phyloP scores from a whole-genome alignment of 2,797 vertebrate species.

The Graptemys geographica region DNA sequence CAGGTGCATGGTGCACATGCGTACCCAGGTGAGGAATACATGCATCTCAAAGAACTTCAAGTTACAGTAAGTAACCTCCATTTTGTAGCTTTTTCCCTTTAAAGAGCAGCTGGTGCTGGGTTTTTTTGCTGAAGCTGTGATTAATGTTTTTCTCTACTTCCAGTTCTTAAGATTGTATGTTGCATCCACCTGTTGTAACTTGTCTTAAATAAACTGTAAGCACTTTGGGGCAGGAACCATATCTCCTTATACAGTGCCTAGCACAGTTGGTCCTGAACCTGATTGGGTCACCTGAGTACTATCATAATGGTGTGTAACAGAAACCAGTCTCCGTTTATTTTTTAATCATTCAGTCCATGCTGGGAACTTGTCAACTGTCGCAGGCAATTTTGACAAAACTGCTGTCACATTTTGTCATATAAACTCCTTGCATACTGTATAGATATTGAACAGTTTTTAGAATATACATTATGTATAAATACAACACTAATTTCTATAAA shows the following conservation, averaged over 20 bases:
- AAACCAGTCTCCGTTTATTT: neutral
- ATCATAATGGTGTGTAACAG: neutral
- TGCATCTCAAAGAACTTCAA: neutral
- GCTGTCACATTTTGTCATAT: slow-evolving; percentile 20
- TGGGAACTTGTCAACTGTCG: neutral
- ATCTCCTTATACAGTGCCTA: neutral
- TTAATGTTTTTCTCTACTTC: neutral
- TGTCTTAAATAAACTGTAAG: neutral
- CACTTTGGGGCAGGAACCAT: neutral
- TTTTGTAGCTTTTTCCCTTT: neutral
- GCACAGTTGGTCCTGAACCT: neutral
- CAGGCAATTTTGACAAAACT: slow-evolving; percentile 15
- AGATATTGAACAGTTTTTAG: slow-evolving; percentile 13
- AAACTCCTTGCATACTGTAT: slow-evolving; percentile 31
- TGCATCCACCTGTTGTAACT: neutral
- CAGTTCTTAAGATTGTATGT: neutral
- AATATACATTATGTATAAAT: neutral
- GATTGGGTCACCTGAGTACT: neutral
- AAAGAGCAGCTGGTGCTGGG: neutral
- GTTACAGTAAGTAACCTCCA: neutral
- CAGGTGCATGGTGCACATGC: neutral
- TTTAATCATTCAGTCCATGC: neutral
- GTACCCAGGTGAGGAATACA: neutral
- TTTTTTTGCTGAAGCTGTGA: neutral
- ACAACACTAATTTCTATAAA: neutral